Base-by-base conservation (phyloP, 2,888 invertebrate species). In the Eurytoma adleriae region DNA sequence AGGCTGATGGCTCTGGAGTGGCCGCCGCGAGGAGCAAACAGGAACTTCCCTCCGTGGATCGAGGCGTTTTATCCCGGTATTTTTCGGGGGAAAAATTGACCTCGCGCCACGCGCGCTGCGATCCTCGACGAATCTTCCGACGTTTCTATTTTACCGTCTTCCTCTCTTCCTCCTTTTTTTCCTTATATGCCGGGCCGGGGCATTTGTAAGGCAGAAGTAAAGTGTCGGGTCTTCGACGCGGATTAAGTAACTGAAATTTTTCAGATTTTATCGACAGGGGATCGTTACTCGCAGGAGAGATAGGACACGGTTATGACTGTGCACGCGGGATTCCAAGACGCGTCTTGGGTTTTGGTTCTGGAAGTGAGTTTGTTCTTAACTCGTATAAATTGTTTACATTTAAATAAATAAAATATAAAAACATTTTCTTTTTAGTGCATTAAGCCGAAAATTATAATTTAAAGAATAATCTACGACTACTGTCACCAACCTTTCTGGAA, bases 181-280 rank as follows among this genome's bases (percentile, higher is more conserved):
- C 40, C 40, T 5, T 5, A 40, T 10, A 40, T 7, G 10, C 7
- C 10, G 40, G 10, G 7, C 30, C 30, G 40, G 24, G 40, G 1
- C 40, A 40, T 40, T 40, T 40, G 40, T 40, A 40, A 40, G 40
- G 40, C 50, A 50, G 40, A 54, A 30, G 61, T 2, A 3, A 67
- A 30, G 54, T n/a, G 54, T 40, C 18, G 16, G 48, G 68, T 62
- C 52, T 16, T 57, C 24, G 20, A 4, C 56, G 40, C 18, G 70
- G 75, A 79, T 79, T 75, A 76, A 80, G 80, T 80, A 71, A 76
- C 27, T 76, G 80, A 62, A 73, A 77, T 77, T 80, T 73, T 80
- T 80, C 77, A 80, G 24, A 48, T 54, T 72, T 76, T 80, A 76
- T 80, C 79, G 71, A 18, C 12, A 40, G 12, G 27, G 7, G 59